phyloP scores from a whole-genome alignment of 92 coral and sea anemone species.

The Zoanthus sociatus region DNA sequence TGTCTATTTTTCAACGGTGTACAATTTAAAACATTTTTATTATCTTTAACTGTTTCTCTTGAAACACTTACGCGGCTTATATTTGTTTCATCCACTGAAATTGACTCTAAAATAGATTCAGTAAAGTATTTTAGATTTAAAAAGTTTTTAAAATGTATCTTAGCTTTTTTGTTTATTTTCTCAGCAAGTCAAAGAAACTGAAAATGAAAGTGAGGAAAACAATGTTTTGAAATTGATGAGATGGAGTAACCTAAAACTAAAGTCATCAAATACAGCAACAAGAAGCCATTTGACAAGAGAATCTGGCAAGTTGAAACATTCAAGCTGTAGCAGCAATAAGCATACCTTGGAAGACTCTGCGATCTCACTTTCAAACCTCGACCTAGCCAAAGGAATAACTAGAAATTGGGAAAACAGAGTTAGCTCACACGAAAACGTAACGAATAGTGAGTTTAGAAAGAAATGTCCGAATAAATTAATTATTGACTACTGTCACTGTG shows the following conservation, averaged over 20 bases:
- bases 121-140: too few species aligned
- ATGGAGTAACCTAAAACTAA: neutral
- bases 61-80: neutral
- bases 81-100: too few species aligned
- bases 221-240: neutral
- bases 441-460: neutral
- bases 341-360: neutral
- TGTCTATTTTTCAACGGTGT: too few species aligned
- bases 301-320: neutral
- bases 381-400: neutral
- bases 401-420: neutral
- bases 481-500: neutral
- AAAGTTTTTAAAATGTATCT: neutral
- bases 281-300: neutral
- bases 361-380: neutral
- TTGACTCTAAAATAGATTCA: too few species aligned
- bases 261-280: neutral
- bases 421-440: neutral
- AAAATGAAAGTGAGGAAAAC: neutral
- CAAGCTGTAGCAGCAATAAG: neutral
- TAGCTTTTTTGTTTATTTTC: neutral
- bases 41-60: too few species aligned
- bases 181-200: neutral
- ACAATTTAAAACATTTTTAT: too few species aligned
- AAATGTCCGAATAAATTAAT: neutral